A percentile compares a stretch with the other conserved stretches of the same genome.
Evolutionary conservation across 2,113 vertebrate species (phyloP).

Genomic region (Anhinga rufa): DNA sequence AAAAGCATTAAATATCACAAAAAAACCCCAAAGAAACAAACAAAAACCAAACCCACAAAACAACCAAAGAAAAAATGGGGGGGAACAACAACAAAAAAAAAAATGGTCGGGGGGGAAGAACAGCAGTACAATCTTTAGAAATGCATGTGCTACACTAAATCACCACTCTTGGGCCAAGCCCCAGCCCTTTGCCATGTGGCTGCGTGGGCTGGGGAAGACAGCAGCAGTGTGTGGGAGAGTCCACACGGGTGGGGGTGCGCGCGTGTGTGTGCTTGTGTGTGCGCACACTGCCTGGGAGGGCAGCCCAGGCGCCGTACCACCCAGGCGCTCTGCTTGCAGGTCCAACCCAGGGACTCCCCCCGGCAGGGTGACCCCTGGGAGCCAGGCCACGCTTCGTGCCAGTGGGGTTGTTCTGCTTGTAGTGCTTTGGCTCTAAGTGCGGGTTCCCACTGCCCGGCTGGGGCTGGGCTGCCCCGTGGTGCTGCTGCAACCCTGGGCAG

Average conservation of each 20-base stretch:
- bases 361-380: no score
- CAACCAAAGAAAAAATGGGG: background rate
- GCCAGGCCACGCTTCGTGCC: background rate
- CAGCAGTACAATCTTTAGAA: background rate
- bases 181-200: background rate
- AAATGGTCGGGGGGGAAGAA: background rate
- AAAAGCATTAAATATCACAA: background rate
- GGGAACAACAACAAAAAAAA: background rate
- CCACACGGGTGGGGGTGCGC: rapidly evolving
- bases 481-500: background rate
- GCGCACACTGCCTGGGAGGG: background rate
- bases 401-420: background rate
- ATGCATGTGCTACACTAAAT: background rate
- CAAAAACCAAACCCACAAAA: no score
- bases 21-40: background rate
- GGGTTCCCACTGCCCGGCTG: background rate
- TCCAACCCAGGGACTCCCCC: background rate
- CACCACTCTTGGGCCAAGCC: background rate
- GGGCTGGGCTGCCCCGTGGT: background rate
- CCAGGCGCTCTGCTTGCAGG: background rate
- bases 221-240: background rate
- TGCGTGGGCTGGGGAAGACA: background rate
- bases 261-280: no score
- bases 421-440: background rate
- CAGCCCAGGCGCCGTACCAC: background rate